Evolutionary conservation across 2,113 vertebrate species (phyloP).

Genomic region (Canis aureus): DNA sequence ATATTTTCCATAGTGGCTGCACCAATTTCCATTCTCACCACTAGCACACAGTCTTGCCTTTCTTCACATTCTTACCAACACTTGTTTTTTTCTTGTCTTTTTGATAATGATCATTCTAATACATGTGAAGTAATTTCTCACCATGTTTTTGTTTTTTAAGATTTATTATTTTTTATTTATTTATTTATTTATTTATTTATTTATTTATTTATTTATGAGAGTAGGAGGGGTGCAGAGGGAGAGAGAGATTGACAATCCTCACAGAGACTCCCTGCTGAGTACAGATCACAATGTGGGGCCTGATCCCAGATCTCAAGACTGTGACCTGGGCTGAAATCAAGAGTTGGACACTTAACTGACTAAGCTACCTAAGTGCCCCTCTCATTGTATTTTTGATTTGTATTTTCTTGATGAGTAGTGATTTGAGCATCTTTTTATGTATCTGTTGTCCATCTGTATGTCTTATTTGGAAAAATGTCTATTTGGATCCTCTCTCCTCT

Average conservation of each 20-base stretch:
- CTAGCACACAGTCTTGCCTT: neutral
- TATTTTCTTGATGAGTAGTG: neutral
- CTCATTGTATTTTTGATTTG: neutral
- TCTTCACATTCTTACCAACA: neutral
- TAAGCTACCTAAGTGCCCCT: neutral
- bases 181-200: neutral
- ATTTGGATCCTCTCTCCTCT: neutral
- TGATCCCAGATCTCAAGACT: neutral
- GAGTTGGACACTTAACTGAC: neutral
- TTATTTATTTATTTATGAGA: neutral
- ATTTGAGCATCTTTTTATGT: neutral
- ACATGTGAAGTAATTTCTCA: neutral
- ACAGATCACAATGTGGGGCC: neutral
- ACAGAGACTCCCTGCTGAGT: neutral
- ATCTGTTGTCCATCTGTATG: neutral
- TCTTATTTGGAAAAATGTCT: neutral
- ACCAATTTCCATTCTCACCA: neutral
- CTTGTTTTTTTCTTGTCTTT: neutral
- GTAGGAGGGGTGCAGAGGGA: neutral
- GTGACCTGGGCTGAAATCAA: neutral
- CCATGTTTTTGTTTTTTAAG: neutral
- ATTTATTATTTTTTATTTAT: neutral
- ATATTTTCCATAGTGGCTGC: neutral
- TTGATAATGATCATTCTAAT: neutral
- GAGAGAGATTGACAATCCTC: neutral